Evolutionary conservation across 2,113 vertebrate genomes (phyloP).

Genomic region (Thryonomys swinderianus): DNA sequence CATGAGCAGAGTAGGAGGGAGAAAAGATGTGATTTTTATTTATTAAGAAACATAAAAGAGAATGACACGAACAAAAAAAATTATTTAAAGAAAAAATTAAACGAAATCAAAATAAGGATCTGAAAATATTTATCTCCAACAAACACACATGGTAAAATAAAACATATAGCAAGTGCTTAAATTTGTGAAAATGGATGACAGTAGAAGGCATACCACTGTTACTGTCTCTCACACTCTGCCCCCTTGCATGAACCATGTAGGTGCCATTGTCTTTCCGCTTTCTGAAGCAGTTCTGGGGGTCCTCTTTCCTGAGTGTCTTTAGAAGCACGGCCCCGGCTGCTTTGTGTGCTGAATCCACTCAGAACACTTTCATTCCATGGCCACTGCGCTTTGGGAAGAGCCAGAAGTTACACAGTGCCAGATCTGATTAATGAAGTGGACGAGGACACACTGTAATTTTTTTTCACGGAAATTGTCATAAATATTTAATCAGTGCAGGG

Average conservation of each 20-base stretch:
- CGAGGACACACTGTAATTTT: not conserved
- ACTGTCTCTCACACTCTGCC: not conserved
- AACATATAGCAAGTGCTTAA: not conserved
- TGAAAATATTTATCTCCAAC: not conserved
- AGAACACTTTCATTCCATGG: not conserved
- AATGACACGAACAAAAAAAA: not conserved
- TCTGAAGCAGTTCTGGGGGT: not conserved
- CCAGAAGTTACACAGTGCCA: not conserved
- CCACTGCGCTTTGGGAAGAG: not conserved
- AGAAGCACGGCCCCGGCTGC: not conserved
- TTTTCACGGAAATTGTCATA: not conserved
- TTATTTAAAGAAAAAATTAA: constrained; percentile 19
- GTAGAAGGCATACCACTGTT: not conserved
- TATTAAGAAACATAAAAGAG: not conserved
- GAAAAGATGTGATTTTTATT: not conserved
- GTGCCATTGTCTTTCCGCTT: not conserved
- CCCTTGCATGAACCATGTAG: not conserved
- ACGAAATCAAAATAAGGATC: not conserved
- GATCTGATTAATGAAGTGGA: not conserved
- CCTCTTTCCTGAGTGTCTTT: not conserved
- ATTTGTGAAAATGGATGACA: not conserved
- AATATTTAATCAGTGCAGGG: not conserved
- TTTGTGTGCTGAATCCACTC: not conserved
- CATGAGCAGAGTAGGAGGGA: not conserved
- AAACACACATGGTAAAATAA: not conserved